phyloP scores from a whole-genome alignment of 2,113 vertebrate species.

The Thamnaconus septentrionalis region DNA sequence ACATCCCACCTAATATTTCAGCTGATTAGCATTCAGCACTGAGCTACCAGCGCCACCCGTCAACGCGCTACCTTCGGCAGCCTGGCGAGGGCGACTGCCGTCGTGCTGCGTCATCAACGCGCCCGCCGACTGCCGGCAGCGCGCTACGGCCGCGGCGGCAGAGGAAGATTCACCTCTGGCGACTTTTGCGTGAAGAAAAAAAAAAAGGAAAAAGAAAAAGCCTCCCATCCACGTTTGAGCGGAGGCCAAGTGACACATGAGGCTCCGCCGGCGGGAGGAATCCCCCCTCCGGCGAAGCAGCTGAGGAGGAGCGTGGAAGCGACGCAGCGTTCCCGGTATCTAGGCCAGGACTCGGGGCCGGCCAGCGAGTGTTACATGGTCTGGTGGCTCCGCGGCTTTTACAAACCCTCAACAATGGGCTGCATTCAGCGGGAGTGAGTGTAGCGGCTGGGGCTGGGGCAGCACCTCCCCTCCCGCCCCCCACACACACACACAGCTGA shows the following conservation, averaged over 20 bases:
- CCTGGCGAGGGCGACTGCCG: no score
- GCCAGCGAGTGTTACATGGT: slow-evolving; percentile 61
- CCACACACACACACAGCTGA: slow-evolving; percentile 42
- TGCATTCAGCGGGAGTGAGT: slow-evolving; percentile 54
- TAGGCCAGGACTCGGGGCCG: slow-evolving; percentile 64
- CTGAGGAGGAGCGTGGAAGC: slow-evolving; percentile 47
- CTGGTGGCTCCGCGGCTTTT: slow-evolving; percentile 66
- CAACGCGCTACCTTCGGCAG: no score
- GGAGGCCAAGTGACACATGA: slow-evolving; percentile 58
- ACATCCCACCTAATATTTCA: no score
- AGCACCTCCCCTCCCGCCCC: slow-evolving; percentile 39
- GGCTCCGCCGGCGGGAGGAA: slow-evolving; percentile 37
- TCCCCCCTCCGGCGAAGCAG: slow-evolving; percentile 35
- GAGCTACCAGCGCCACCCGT: no score
- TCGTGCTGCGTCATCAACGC: no score
- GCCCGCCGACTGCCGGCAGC: no score
- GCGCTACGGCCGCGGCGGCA: background rate
- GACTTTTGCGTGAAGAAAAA: background rate
- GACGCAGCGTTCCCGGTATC: slow-evolving; percentile 51
- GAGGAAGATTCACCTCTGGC: slow-evolving; percentile 38
- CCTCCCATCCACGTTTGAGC: slow-evolving; percentile 33
- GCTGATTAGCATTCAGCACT: no score
- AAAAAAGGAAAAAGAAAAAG: slow-evolving; percentile 1
- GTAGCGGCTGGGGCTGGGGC: slow-evolving; percentile 40
- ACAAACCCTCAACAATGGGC: slow-evolving; percentile 63